phyloP scores from a whole-genome alignment of 64 coral and sea anemone species.

The Porites lutea region DNA sequence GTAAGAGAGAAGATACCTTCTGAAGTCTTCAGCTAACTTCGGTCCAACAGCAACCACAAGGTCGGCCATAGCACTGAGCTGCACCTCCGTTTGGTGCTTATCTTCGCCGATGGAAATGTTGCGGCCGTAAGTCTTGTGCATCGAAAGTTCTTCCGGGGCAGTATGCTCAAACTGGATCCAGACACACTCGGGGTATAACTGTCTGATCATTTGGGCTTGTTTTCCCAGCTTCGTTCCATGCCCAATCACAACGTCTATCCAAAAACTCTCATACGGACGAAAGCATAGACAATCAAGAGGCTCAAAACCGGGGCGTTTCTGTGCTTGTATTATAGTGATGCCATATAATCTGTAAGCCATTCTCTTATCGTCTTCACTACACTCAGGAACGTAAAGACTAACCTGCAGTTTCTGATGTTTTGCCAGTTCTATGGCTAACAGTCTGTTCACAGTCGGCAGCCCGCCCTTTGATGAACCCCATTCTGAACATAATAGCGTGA shows the following conservation, averaged over 20 bases:
- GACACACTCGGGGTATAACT: not conserved
- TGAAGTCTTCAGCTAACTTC: not conserved
- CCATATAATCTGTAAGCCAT: not conserved
- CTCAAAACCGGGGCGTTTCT: constrained; percentile 9
- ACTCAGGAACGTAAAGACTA: not conserved
- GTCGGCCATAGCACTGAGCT: not conserved
- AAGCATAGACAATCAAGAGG: not conserved
- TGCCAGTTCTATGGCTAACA: constrained; percentile 20
- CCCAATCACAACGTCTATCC: constrained; percentile 20
- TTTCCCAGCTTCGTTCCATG: constrained; percentile 34
- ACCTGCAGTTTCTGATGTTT: not conserved
- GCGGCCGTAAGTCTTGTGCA: not conserved
- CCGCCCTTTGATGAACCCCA: constrained; percentile 30
- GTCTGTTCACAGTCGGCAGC: constrained; percentile 9
- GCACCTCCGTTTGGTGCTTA: not conserved
- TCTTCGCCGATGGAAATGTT: not conserved
- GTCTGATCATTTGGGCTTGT: not conserved
- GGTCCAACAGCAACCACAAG: constrained; percentile 47
- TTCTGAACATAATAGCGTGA: constrained; percentile 4
- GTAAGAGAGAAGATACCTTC: not conserved
- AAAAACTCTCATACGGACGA: not conserved
- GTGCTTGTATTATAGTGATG: constrained; percentile 1
- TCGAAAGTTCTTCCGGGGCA: constrained; percentile 23
- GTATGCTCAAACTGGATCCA: constrained; percentile 54
- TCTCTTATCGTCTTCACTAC: constrained; percentile 17